These are phyloP conservation scores for Napeogenes inachia DNA, from an alignment of 2,888 invertebrate genomes.

Conservation along the genomic window DNA sequence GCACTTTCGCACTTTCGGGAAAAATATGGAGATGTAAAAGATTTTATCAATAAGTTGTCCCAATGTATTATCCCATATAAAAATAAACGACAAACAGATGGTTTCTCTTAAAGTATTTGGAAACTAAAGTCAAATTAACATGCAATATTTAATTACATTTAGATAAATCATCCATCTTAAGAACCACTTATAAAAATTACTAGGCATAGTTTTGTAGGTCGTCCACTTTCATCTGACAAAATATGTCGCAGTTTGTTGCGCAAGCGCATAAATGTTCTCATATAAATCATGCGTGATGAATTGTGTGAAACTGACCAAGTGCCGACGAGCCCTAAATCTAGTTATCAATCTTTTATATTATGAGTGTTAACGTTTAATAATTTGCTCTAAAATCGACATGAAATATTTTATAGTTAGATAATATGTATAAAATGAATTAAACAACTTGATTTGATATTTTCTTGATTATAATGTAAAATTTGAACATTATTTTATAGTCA, in stretches of 20 bases:
- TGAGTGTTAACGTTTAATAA: conserved; percentile 8
- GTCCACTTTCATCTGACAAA: conserved; percentile 11
- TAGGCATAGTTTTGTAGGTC: conserved; percentile 19
- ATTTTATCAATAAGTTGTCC: background rate
- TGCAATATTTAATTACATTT: background rate
- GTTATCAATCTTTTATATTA: conserved; percentile 23
- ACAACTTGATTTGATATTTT: too few relatives aligned
- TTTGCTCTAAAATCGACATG: background rate
- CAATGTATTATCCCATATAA: background rate
- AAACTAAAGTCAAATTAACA: background rate
- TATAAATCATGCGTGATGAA: conserved; percentile 27
- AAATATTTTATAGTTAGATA: too few relatives aligned
- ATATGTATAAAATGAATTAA: too few relatives aligned
- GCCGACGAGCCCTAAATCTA: conserved; percentile 22
- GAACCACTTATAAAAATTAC: conserved; percentile 1
- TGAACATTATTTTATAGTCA: background rate
- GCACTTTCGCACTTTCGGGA: conserved; percentile 7
- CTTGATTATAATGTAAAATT: too few relatives aligned
- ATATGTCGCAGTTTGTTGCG: conserved; percentile 17
- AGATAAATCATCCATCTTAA: background rate
- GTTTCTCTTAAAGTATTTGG: background rate
- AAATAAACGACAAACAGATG: background rate
- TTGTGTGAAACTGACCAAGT: conserved; percentile 16
- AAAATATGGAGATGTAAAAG: background rate
- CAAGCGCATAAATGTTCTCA: conserved; percentile 25